A percentile compares a stretch with the other conserved stretches of the same genome.
phyloP scores from a whole-genome alignment of 2,113 vertebrate genomes.

The Dasyornis broadbenti region DNA sequence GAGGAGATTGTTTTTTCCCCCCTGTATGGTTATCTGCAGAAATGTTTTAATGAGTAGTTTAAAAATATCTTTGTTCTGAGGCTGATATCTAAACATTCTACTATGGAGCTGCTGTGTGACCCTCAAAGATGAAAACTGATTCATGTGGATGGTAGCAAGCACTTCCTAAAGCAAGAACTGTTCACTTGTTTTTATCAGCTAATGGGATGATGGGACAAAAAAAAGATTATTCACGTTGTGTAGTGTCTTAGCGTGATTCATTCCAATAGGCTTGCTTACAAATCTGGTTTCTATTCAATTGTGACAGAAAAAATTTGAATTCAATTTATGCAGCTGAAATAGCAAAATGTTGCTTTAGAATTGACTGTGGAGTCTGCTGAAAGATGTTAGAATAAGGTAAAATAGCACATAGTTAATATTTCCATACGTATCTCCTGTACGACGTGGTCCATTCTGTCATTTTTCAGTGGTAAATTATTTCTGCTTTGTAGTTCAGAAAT shows the following conservation, averaged over 20 bases:
- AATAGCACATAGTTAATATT: not conserved
- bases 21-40: not conserved
- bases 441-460: not conserved
- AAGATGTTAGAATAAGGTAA: not conserved
- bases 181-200: not conserved
- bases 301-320: not conserved
- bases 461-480: slow-evolving; percentile 5
- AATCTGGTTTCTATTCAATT: not conserved
- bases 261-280: not conserved
- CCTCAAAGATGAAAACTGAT: not conserved
- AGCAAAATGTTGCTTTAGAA: not conserved
- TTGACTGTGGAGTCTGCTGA: not conserved
- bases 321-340: not conserved
- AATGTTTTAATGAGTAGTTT: not conserved
- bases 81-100: not conserved
- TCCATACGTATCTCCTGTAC: not conserved
- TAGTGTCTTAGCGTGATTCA: not conserved
- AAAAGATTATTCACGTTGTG: accelerated
- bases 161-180: not conserved
- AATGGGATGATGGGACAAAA: not conserved
- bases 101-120: not conserved
- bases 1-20: not conserved
- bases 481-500: slow-evolving; percentile 33
- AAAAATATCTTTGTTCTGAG: not conserved
- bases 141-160: not conserved